Evolutionary conservation across 2,888 invertebrate genomes (phyloP).

Genomic region (Drosophila longiperda): DNA sequence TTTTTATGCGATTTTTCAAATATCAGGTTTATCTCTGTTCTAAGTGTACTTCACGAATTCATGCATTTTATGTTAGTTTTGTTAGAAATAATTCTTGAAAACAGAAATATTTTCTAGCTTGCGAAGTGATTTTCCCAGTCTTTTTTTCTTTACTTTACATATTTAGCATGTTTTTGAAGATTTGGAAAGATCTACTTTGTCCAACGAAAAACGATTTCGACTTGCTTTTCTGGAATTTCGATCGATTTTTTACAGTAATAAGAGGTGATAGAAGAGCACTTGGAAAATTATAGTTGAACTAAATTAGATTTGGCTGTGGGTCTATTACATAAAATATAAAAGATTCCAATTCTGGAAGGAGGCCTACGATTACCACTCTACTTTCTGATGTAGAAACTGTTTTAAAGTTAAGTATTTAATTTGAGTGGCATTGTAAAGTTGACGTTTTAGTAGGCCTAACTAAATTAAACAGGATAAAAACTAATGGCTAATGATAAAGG

Average conservation of each 20-base stretch:
- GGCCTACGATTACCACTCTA: neutral
- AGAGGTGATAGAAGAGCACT: neutral
- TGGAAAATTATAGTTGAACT: neutral
- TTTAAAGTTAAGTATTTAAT: neutral
- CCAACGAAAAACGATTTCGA: neutral
- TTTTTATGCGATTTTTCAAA: neutral
- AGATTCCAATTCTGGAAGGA: neutral
- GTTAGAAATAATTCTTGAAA: too few species aligned
- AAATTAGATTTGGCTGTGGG: neutral
- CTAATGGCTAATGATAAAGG: neutral
- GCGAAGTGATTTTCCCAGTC: too few species aligned
- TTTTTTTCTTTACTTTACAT: neutral
- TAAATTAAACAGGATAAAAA: neutral
- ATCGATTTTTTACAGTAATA: neutral
- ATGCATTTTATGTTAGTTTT: neutral
- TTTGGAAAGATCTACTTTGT: neutral
- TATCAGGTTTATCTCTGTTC: neutral
- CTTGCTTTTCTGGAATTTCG: neutral
- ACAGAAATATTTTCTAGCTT: too few species aligned
- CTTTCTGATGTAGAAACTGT: neutral
- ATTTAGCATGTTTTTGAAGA: neutral
- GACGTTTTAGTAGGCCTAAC: neutral
- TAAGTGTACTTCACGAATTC: neutral
- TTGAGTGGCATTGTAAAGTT: neutral
- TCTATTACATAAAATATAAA: neutral